These are phyloP conservation scores for Aphidoletes aphidimyza DNA, from an alignment of 2,888 invertebrate genomes.

Conservation along the genomic window DNA sequence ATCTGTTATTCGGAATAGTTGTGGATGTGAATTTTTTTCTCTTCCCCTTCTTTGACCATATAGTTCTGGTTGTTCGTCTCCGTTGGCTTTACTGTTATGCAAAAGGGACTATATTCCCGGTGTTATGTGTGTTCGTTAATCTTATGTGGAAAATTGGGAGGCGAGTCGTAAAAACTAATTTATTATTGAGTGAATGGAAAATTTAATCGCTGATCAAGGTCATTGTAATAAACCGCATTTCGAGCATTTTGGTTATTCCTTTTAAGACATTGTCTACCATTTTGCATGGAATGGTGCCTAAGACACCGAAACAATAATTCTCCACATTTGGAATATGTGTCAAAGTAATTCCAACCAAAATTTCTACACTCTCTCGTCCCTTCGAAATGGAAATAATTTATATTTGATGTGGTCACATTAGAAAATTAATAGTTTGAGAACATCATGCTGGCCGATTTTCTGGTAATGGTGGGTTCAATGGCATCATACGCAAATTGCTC, in stretches of 20 bases:
- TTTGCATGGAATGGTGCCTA: too few species aligned
- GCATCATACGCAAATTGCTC: background rate
- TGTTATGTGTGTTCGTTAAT: background rate
- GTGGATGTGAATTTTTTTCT: background rate
- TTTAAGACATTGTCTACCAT: too few species aligned
- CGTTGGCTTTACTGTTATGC: too few species aligned
- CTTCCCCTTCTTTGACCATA: too few species aligned
- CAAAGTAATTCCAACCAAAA: too few species aligned
- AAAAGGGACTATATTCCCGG: too few species aligned
- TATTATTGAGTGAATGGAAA: constrained; percentile 5
- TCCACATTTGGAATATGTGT: too few species aligned
- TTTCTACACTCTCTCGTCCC: too few species aligned
- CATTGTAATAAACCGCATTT: background rate
- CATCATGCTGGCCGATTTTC: background rate
- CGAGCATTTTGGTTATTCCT: background rate
- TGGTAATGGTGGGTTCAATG: background rate
- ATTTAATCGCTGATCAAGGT: constrained; percentile 32
- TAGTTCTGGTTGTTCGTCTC: background rate
- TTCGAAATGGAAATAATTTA: background rate
- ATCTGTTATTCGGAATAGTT: background rate
- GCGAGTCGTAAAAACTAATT: background rate
- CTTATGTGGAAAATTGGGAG: background rate
- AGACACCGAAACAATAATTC: too few species aligned
- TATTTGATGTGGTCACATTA: constrained; percentile 5
- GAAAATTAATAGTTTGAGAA: constrained; percentile 15